Evolutionary conservation across 2,797 vertebrate genomes (phyloP).

Genomic region (Orestias chungarensis): DNA sequence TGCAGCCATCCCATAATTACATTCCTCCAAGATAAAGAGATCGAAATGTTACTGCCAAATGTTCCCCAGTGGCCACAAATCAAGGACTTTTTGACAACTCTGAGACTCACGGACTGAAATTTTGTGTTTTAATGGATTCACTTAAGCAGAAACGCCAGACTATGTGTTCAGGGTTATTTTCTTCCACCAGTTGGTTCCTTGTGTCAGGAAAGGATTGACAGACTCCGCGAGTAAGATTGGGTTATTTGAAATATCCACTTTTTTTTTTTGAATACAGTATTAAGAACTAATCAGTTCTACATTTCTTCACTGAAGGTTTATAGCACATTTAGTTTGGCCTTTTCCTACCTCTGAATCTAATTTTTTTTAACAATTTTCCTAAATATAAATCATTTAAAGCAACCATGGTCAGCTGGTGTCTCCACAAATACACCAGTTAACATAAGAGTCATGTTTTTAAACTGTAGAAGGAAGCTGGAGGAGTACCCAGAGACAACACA

Average conservation of each 20-base stretch:
- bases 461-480: no score
- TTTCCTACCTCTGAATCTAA: no score
- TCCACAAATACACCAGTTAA: no score
- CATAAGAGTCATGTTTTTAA: no score
- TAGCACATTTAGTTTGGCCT: background rate
- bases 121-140: background rate
- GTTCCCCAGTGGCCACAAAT: background rate
- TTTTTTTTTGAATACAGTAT: no score
- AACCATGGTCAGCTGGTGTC: no score
- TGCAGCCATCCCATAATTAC: no score
- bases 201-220: background rate
- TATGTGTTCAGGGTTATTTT: conserved; percentile 1
- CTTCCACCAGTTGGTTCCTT: background rate
- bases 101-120: background rate
- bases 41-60: background rate
- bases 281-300: no score
- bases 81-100: background rate
- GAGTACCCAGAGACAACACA: no score
- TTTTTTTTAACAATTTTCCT: background rate
- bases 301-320: no score
- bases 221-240: background rate
- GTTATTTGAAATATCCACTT: background rate
- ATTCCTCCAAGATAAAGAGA: background rate
- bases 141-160: background rate
- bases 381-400: no score